These are phyloP conservation scores for Cordilura impudica DNA, from an alignment of 2,888 invertebrate species.

Conservation along the genomic window DNA sequence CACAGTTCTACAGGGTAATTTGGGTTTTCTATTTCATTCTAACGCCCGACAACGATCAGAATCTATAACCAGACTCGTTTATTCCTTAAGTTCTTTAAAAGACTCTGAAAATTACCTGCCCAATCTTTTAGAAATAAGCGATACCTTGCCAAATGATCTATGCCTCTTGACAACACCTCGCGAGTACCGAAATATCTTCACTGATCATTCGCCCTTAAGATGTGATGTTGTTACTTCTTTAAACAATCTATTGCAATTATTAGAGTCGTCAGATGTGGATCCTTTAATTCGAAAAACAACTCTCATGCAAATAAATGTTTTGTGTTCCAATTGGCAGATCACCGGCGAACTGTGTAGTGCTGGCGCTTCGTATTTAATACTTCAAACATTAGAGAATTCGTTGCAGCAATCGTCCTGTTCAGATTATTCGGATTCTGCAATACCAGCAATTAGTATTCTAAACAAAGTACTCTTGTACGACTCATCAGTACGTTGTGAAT, in stretches of 20 bases:
- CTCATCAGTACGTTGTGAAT: conserved; percentile 67
- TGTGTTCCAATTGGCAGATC: conserved; percentile 70
- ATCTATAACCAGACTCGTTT: conserved; percentile 69
- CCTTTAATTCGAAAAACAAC: conserved; percentile 73
- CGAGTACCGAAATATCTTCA: conserved; percentile 68
- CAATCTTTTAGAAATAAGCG: conserved; percentile 66
- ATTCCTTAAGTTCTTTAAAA: conserved; percentile 66
- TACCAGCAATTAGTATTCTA: conserved; percentile 72
- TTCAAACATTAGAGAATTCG: conserved; percentile 68
- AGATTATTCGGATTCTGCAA: conserved; percentile 68
- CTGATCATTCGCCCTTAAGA: conserved; percentile 39
- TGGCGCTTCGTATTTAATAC: conserved; percentile 66
- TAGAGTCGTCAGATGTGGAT: conserved; percentile 70
- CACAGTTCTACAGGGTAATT: conserved; percentile 70
- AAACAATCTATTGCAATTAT: conserved; percentile 69
- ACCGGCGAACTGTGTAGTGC: conserved; percentile 66
- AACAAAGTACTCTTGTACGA: conserved; percentile 70
- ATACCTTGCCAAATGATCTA: conserved; percentile 70
- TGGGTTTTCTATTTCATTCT: conserved; percentile 71
- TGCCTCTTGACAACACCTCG: conserved; percentile 67
- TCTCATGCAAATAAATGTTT: conserved; percentile 72
- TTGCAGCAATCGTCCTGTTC: conserved; percentile 62
- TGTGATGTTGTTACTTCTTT: conserved; percentile 55
- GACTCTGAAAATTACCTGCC: conserved; percentile 65
- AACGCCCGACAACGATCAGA: conserved; percentile 68